Evolutionary conservation across 2,888 invertebrate species (phyloP), one percentile per base, ranked within the genome.

Genomic region (Pocota personata): DNA sequence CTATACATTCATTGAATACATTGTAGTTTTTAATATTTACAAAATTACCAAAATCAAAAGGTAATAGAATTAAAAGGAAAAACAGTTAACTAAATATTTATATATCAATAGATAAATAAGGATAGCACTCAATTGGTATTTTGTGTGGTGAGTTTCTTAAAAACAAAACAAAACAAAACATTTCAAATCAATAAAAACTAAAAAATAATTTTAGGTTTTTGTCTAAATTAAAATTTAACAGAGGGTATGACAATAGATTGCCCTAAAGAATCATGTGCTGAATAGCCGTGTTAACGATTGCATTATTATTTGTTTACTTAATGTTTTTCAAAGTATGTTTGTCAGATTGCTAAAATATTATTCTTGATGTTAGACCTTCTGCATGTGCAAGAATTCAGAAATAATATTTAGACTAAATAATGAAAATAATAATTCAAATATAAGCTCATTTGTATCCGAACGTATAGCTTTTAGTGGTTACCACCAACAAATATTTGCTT

Each of bases 141-240:
- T 92, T 92, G 92, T 92, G 92, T 92, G 92, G 91, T 91, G 91
- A 92, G 92, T 92, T 91, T 78, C 55, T 72, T 71, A 75, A 3
- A 24, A 24, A 24, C 24, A 24, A 88, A 69, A n/a, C n/a, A n/a
- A n/a, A n/a, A n/a, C n/a, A n/a, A 32, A 72, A 72, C 82, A 32
- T 21, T 37, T 30, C 16, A 72, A 62, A 76, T 5, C 19, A 80
- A 40, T 48, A 3, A 58, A 27, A 43, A 58, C 8, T 21, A 8
- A 66, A 35, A 43, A 73, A 73, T 12, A 43, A 32, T 21, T 14
- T 27, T 3, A 12, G 16, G 21, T 14, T 52, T 19, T 62, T 10
- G 35, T 50, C 16, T 10, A 55, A 77, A 19, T 58, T 14, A 6
- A 76, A 62, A 19, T 27, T 27, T 14, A 50, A 77, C 5, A 43